Base-by-base conservation (phyloP, 30 jellyfish, hydroid and myxozoan genomes). In the Aurelia aurita complex sp. Pacific region DNA sequence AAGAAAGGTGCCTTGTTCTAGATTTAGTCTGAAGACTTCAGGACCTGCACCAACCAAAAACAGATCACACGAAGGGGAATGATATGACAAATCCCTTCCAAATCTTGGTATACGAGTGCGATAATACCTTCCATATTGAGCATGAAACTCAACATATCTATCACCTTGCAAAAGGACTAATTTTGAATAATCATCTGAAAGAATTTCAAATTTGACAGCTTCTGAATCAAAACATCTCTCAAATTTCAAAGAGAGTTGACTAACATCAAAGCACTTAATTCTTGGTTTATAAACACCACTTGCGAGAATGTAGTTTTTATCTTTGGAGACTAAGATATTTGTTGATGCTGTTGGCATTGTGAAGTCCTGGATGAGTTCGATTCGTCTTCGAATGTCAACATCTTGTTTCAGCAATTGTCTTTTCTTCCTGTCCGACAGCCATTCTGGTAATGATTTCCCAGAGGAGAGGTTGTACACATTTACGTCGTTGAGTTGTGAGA, bases 261-360 rank as follows among this genome's bases (percentile, higher is more conserved):
- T 75, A 33, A 96, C 98, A 64, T 96, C 98, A 83, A 65, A 96
- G 57, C 99, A 96, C 52, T 85, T 83, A 13, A 96, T 85, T 77
- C 98, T 78, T 66, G 99, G 99, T 73, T 91, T 91, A 74, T 91
- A 91, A 14, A 88, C 97, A 78, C 99, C 99, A 29, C 97, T 60
- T 10, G 98, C 96, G 36, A 96, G 55, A 38, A 96, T 78, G 59
- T 92, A 91, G 71, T 96, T 91, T 16, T 84, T 89, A 73, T 96
- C 98, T 38, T 91, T 91, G 17, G 99, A 76, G 2, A 89, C 97
- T 23, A 50, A 33, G 42, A 96, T 89, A 60, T 77, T 79, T 16
- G 94, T 88, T 6, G 98, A 87, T 7, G 98, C 97, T 19, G 98
- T 91, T 15, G 99, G 99, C 99, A 96, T 96, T 32, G 96, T 96